These are phyloP conservation scores for Neogale vison DNA, from an alignment of 2,113 vertebrate species.

Conservation along the genomic window DNA sequence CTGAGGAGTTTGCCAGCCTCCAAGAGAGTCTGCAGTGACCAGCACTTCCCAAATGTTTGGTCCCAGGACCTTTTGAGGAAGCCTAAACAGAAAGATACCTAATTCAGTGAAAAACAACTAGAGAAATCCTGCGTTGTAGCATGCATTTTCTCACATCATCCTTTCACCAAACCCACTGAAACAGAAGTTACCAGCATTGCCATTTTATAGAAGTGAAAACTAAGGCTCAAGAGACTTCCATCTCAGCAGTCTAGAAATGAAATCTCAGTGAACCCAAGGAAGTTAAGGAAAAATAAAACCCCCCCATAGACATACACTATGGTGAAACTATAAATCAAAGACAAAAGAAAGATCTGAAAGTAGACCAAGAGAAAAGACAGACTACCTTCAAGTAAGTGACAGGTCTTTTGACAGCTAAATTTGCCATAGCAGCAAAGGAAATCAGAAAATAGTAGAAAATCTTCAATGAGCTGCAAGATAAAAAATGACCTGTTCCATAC, in stretches of 20 bases:
- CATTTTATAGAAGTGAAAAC: slow-evolving; percentile 37
- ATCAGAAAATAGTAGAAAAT: slow-evolving; percentile 1
- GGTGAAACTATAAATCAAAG: not conserved
- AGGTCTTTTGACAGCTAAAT: not conserved
- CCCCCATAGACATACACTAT: not conserved
- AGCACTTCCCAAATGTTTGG: not conserved
- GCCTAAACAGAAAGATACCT: not conserved
- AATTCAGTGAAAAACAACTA: not conserved
- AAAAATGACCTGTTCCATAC: not conserved
- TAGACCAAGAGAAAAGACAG: not conserved
- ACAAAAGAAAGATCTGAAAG: slow-evolving; percentile 1
- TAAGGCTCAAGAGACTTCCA: not conserved
- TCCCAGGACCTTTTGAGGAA: not conserved
- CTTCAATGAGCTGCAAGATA: slow-evolving; percentile 1
- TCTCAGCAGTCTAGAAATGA: not conserved
- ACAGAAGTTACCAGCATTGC: not conserved
- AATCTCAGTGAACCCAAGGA: not conserved
- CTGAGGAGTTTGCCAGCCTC: not conserved
- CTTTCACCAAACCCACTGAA: not conserved
- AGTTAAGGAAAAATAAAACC: not conserved
- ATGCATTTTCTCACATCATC: not conserved
- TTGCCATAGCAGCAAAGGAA: not conserved
- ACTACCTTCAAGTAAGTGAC: not conserved
- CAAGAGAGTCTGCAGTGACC: not conserved
- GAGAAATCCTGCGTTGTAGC: not conserved